Base-by-base conservation (phyloP, 2,797 vertebrate genomes). In the Clarias laeviceps region DNA sequence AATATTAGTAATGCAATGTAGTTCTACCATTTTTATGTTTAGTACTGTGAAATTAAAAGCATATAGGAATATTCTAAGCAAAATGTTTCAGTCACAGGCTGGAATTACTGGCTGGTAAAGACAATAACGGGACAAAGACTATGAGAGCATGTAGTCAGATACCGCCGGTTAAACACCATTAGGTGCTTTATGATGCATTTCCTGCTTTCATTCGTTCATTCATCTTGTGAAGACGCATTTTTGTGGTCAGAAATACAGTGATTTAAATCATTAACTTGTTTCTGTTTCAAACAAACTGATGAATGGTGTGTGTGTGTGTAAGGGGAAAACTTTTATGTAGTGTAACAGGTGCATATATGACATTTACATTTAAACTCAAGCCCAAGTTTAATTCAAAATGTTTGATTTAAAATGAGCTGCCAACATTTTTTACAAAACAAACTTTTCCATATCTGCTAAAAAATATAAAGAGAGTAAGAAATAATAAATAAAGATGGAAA, bases 401-500 rank as follows among this genome's bases (percentile, higher is more conserved):
- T 86, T 32, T 22, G 68, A 86, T 40, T 82, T 34, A 45, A 80
- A 85, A 83, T 37, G 72, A 84, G 85, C 66, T 29, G 65, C 37
- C 20, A 69, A 32, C 11, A 2, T 56, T 37, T 70, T 70, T 34
- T 79, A 84, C 69, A 89, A 89, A 85, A 89, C 68, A 81, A 37
- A 70, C n/a, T 81, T 78, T 69, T 80, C 37, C 78, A 68, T 34
- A 54, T 54, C 59, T 80, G 37, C 87, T 79, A 85, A 80, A 82
- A 72, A 77, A 69, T 82, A 82, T 56, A 80, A 73, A 85, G 40
- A 40, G 68, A 82, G 82, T 80, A 86, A 82, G 66, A 89, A 87
- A 87, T 34, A 88, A 88, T 87, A 89, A 89, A 88, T 88, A 88
- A 87, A 84, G 74, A 84, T 24, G 68, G 74, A 79, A 54, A 88